Percentiles rank a stretch among this genome's conserved stretches.
Evolutionary conservation across 2,797 vertebrate species (phyloP).

Genomic region (Sebastes trivittatus): DNA sequence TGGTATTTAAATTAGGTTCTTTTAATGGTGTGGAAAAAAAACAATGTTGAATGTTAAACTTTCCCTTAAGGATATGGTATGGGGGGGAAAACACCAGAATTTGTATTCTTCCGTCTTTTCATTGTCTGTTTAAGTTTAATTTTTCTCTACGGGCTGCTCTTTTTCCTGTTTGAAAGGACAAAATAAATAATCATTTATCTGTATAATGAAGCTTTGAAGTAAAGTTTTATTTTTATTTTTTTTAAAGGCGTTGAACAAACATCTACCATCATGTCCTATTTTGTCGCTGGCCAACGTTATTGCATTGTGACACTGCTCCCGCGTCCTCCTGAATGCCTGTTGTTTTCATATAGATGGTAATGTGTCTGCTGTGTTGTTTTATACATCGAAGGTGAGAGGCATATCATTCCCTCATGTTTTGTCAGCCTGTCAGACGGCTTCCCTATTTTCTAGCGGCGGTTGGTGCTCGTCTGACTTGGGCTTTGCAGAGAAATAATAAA

Average conservation of each 20-base stretch:
- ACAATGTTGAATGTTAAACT: background rate
- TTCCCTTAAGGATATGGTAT: background rate
- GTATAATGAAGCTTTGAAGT: constrained; percentile 8
- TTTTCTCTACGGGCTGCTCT: background rate
- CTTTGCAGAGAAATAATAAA: constrained; percentile 64
- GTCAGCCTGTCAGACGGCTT: constrained; percentile 45
- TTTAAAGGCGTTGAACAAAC: background rate
- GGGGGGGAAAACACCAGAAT: background rate
- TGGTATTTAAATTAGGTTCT: background rate
- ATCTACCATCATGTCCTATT: background rate
- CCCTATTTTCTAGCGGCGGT: constrained; percentile 40
- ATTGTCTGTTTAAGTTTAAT: background rate
- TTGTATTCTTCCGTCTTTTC: constrained; percentile 4
- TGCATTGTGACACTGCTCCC: background rate
- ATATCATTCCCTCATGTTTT: constrained; percentile 30
- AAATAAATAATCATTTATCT: constrained; percentile 5
- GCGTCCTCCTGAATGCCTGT: constrained; percentile 8
- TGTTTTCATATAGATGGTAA: constrained; percentile 48
- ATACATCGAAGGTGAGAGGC: constrained; percentile 34
- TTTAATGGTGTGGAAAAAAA: background rate
- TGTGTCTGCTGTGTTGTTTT: constrained; percentile 51
- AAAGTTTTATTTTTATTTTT: background rate
- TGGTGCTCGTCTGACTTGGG: constrained; percentile 26
- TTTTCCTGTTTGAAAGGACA: background rate
- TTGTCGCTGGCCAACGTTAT: background rate